A percentile compares a stretch with the other conserved stretches of the same genome.
phyloP scores from a whole-genome alignment of 2,888 invertebrate genomes.

The Drosophila kanekoi region DNA sequence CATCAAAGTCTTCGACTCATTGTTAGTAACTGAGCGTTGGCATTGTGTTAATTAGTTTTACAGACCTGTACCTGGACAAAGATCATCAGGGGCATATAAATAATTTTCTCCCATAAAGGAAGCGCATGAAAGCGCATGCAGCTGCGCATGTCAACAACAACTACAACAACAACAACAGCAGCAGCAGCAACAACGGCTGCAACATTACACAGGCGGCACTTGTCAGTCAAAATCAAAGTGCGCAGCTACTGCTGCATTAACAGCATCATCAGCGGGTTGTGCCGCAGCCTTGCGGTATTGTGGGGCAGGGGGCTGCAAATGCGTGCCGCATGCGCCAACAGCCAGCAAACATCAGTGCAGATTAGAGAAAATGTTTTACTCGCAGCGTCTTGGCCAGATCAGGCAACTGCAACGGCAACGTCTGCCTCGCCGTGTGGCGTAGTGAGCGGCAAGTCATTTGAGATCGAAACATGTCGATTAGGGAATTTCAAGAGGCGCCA shows the following conservation, averaged over 20 bases:
- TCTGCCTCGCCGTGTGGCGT: conserved; percentile 22
- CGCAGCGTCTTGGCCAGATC: conserved; percentile 48
- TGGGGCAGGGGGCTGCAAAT: conserved; percentile 47
- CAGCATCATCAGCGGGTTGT: conserved; percentile 57
- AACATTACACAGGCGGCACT: conserved; percentile 75
- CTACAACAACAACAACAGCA: conserved; percentile 32
- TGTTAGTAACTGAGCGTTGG: conserved; percentile 33
- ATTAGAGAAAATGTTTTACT: conserved; percentile 81
- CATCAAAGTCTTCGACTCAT: conserved; percentile 23
- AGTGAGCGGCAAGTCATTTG: conserved; percentile 73
- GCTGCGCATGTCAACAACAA: conserved; percentile 80
- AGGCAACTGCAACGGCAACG: conserved; percentile 2
- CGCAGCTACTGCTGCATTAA: conserved; percentile 67
- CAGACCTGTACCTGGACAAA: conserved; percentile 20
- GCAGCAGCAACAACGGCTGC: conserved; percentile 38
- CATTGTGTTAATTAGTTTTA: conserved; percentile 78
- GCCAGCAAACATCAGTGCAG: conserved; percentile 70
- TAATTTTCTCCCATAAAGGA: conserved; percentile 79
- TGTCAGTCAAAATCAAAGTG: conserved; percentile 84
- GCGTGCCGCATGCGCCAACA: conserved; percentile 69
- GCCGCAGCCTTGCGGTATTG: conserved; percentile 9
- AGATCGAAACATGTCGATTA: conserved; percentile 83
- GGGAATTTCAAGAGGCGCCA: conserved; percentile 83
- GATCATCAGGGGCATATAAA: conserved; percentile 72
- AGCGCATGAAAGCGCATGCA: conserved; percentile 80